Conservation (phyloP, 2,888 invertebrate species). For the Micoletzkya japonica region DNA sequence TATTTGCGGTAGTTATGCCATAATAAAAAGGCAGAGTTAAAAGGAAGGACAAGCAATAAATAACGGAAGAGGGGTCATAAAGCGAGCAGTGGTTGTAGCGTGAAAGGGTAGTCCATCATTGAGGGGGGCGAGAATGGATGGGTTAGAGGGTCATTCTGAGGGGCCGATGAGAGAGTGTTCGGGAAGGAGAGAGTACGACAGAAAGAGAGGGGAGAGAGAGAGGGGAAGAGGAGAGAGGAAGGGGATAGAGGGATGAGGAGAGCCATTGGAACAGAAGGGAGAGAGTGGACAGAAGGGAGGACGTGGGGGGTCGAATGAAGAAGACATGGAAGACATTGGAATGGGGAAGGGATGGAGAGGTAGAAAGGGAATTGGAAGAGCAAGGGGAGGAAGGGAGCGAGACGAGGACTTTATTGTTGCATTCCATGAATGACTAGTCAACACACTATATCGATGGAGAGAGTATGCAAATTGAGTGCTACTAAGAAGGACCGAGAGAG, state of each 20-base stretch:
- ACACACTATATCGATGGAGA: no score
- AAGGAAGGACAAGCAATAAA: constrained; percentile 2
- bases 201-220: background rate
- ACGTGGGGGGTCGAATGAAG: background rate
- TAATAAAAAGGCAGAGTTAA: no score
- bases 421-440: no score
- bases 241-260: background rate
- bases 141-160: no score
- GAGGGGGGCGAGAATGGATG: constrained; percentile 4
- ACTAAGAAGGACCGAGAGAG: constrained; percentile 18
- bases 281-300: background rate
- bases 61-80: constrained; percentile 16
- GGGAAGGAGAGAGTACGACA: background rate
- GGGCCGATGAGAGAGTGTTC: constrained; percentile 2
- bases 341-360: constrained; percentile 1
- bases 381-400: background rate
- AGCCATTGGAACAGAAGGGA: constrained; percentile 5
- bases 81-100: background rate
- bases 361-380: background rate
- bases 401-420: no score
- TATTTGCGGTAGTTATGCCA: no score
- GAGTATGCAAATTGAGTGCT: constrained; percentile 15
- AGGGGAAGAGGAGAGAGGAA: background rate
- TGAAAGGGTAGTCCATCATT: constrained; percentile 16
- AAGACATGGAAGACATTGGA: background rate